These are phyloP conservation scores for Neocrepidodera transversa DNA, from an alignment of 2,888 invertebrate species.

Conservation along the genomic window DNA sequence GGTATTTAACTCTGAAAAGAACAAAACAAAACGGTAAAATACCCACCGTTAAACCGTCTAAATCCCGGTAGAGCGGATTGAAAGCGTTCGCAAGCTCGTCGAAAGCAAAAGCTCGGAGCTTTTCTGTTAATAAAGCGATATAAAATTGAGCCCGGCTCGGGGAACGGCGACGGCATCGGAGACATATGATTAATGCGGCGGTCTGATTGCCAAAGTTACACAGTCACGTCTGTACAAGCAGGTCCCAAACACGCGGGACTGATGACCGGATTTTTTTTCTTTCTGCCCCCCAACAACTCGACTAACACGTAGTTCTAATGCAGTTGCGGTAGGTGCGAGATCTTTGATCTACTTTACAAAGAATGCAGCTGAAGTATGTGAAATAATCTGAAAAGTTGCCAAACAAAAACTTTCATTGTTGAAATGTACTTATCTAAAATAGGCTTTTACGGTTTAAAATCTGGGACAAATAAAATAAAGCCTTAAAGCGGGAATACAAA, in stretches of 20 bases:
- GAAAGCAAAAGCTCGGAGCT: conserved; percentile 22
- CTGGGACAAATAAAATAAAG: no score
- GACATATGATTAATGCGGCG: conserved; percentile 51
- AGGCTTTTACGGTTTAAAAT: no score
- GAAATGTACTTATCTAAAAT: no score
- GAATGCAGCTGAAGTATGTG: background rate
- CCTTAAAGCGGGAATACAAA: no score
- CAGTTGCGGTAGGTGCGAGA: conserved; percentile 34
- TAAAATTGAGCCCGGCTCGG: conserved; percentile 43
- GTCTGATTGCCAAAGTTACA: conserved; percentile 52
- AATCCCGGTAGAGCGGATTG: conserved; percentile 16
- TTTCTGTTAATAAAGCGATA: conserved; percentile 45
- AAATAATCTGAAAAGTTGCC: no score
- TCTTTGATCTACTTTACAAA: conserved; percentile 1
- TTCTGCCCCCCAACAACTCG: conserved; percentile 43
- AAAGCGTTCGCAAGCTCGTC: conserved; percentile 15
- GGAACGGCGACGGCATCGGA: conserved; percentile 28
- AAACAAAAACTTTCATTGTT: no score
- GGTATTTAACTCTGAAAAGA: background rate
- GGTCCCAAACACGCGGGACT: conserved; percentile 42
- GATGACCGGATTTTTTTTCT: conserved; percentile 49
- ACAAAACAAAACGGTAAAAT: conserved; percentile 3
- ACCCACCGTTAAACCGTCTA: conserved; percentile 5
- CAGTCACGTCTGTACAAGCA: conserved; percentile 52
- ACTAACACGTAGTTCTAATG: conserved; percentile 45